A percentile compares a stretch with the other conserved stretches of the same genome.
These are phyloP conservation scores for Anoplopoma fimbria DNA, from an alignment of 2,113 vertebrate genomes.

Conservation along the genomic window DNA sequence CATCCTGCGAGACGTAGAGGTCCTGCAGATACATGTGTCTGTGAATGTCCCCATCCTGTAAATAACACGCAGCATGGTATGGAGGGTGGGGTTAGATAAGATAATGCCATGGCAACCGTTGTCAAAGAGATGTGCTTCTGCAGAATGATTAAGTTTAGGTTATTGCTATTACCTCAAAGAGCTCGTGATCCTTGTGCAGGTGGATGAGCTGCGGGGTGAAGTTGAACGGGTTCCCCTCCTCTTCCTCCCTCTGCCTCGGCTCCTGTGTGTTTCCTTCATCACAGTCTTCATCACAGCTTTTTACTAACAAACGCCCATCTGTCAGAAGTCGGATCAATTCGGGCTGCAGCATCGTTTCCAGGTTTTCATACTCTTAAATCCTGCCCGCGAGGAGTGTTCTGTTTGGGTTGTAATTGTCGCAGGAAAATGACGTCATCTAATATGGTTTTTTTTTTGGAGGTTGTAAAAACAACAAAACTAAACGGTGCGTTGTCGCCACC, in stretches of 20 bases:
- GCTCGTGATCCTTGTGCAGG: conserved; percentile 81
- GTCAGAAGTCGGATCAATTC: conserved; percentile 14
- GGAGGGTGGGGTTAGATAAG: not conserved
- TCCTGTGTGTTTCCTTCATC: not conserved
- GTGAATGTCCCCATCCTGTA: conserved; percentile 89
- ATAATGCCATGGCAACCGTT: not conserved
- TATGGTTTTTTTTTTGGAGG: no score
- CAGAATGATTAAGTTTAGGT: not conserved
- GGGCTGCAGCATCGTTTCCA: conserved; percentile 57
- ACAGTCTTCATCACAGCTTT: not conserved
- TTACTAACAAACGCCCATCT: not conserved
- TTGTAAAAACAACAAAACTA: not conserved
- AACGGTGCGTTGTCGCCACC: not conserved
- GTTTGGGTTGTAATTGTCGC: conserved; percentile 41
- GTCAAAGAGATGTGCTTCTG: no score
- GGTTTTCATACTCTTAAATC: not conserved
- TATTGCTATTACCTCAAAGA: conserved; percentile 84
- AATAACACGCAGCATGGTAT: not conserved
- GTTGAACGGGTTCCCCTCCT: conserved; percentile 68
- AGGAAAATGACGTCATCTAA: conserved; percentile 5
- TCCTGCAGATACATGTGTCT: conserved; percentile 89
- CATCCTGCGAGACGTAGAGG: conserved; percentile 72
- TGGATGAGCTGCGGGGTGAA: conserved; percentile 79
- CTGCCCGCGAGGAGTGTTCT: not conserved
- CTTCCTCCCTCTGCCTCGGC: not conserved